Base-by-base conservation (phyloP, 2,888 invertebrate genomes). In the Cantharis rustica region DNA sequence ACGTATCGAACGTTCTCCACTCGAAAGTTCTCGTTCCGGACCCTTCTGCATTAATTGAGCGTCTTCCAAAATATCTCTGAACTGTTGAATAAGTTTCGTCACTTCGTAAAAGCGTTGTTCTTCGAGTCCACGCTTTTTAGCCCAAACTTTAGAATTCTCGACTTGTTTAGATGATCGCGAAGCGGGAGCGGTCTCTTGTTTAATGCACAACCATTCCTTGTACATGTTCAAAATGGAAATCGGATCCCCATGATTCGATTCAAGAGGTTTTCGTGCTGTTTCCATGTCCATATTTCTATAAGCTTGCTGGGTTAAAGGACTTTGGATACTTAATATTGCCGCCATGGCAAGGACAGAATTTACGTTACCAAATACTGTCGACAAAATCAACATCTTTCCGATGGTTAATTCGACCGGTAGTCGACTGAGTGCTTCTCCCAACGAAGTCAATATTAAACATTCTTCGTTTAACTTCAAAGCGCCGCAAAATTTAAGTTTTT, bases 31-130 rank as follows among this genome's bases (percentile, higher is more conserved):
- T 75, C 77, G 68, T 16, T 79, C 79, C 0, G 79, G 79, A 10
- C 84, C 80, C 80, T 86, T 87, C 3, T 84, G 82, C 68, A 87
- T 74, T 61, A 88, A 81, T 69, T 86, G 84, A 0, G 87, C 87
- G 11, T 87, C 95, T 89, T 93, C 93, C 13, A 98, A 89, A 76
- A 98, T 90, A 73, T 94, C 93, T 84, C 95, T 92, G 83, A 98
- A 95, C 88, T 99, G 99, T 20, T 94, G 92, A 47, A 97, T 91
- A 7, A 99, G 89, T 89, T 99, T 99, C 0, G 96, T 96, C 84
- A 98, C 95, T 88, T 99, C 99, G 85, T 98, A 99, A 84, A 99
- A 94, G 17, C 99, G 90, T 87, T 99, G 98, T 86, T 99, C 99
- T 88, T 99, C 99, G 9, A 99, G 90, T 0, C 98, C 98, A 75